Percentiles rank a stretch among this genome's conserved stretches.
Conservation (phyloP, 2,888 invertebrate species). For the Gibbula magus region DNA sequence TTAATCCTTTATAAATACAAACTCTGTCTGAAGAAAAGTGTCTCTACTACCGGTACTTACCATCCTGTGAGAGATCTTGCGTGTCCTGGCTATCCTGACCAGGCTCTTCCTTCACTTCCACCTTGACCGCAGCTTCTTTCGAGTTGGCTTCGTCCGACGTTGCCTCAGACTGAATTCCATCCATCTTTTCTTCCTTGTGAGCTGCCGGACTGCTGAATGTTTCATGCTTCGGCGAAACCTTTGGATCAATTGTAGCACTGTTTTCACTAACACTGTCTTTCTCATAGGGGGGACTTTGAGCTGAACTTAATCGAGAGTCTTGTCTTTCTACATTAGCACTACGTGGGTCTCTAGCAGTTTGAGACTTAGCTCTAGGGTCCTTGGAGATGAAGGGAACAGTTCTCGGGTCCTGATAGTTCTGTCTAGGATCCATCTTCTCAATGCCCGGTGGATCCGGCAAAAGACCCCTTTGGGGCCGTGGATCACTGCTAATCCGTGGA, state of each 20-base stretch:
- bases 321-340: background rate
- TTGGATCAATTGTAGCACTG: slow-evolving; percentile 2
- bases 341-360: slow-evolving; percentile 13
- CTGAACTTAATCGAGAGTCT: background rate
- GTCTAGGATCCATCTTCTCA: background rate
- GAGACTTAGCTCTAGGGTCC: slow-evolving; percentile 23
- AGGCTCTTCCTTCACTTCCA: too few relatives aligned
- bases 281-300: slow-evolving; percentile 13
- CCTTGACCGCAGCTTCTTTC: background rate
- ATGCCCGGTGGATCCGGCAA: background rate
- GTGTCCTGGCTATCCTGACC: too few relatives aligned
- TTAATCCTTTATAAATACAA: too few relatives aligned
- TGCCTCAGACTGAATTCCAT: too few relatives aligned
- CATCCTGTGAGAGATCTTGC: too few relatives aligned
- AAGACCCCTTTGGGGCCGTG: background rate
- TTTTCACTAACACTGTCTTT: slow-evolving; percentile 12
- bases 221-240: background rate
- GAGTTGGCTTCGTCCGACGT: too few relatives aligned
- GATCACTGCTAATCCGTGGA: background rate
- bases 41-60: too few relatives aligned
- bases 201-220: background rate
- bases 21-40: too few relatives aligned
- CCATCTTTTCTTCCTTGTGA: background rate
- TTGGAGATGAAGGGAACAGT: slow-evolving; percentile 32
- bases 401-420: background rate